phyloP scores from a whole-genome alignment of 1,140 invertebrate genomes.

The Akabosia matsudoensis region DNA sequence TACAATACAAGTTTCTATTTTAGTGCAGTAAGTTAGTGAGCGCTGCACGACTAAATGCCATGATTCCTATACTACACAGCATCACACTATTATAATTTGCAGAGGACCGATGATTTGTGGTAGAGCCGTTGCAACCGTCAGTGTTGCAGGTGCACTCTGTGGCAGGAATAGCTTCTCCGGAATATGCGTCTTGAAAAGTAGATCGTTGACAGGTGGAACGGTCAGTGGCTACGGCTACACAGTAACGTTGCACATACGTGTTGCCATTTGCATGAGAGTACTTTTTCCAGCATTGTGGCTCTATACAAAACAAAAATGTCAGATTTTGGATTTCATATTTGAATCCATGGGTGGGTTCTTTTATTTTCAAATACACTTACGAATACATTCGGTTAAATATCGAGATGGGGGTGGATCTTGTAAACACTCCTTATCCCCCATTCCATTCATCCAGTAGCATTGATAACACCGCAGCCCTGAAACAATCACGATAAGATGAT shows the following conservation, averaged over 20 bases:
- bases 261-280: background rate
- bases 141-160: background rate
- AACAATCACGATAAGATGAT: background rate
- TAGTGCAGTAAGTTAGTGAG: background rate
- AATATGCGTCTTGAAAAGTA: background rate
- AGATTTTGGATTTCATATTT: background rate
- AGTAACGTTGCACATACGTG: background rate
- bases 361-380: background rate
- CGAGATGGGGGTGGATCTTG: background rate
- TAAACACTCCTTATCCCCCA: background rate
- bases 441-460: slow-evolving; percentile 7
- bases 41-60: background rate
- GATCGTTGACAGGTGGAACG: background rate
- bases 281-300: slow-evolving; percentile 7
- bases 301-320: background rate
- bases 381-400: background rate
- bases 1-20: background rate
- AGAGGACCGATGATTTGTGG: background rate
- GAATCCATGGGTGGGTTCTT: background rate
- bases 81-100: background rate
- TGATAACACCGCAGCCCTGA: background rate
- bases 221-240: background rate
- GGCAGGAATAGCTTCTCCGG: background rate
- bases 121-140: background rate
- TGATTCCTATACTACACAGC: background rate